Percentiles rank a stretch among this genome's conserved stretches.
Evolutionary conservation across 1,140 invertebrate species (phyloP).

Genomic region (Pogonomyrmex californicus): DNA sequence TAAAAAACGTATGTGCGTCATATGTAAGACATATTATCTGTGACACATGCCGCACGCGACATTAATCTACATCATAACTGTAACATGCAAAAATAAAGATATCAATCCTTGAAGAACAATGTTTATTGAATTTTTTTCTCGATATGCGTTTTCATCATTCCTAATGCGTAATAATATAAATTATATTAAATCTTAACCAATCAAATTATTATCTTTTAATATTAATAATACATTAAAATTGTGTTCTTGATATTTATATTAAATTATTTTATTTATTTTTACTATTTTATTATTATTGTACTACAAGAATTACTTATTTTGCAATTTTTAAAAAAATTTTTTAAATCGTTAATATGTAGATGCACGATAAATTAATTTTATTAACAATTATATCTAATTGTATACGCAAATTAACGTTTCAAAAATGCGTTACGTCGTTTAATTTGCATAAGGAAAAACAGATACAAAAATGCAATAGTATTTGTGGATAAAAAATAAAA

Average conservation of each 20-base stretch:
- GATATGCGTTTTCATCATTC: neutral
- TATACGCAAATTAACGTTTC: neutral
- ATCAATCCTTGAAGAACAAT: neutral
- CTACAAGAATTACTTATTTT: neutral
- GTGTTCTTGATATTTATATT: neutral
- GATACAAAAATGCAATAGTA: constrained; percentile 14
- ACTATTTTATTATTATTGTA: neutral
- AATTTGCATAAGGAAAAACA: constrained; percentile 45
- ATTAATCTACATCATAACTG: constrained; percentile 6
- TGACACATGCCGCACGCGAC: constrained; percentile 1
- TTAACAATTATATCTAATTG: neutral
- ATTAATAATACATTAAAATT: neutral
- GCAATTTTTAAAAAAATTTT: neutral
- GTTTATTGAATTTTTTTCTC: neutral
- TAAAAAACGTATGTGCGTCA: constrained; percentile 47
- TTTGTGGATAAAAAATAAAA: constrained; percentile 33
- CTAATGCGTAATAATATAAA: neutral
- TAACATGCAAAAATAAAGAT: constrained; percentile 31
- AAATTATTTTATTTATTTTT: neutral
- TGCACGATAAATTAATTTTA: neutral
- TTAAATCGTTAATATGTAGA: no score
- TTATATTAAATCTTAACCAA: neutral
- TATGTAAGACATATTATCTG: constrained; percentile 32
- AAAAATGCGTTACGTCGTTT: neutral
- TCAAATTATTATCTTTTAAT: neutral